Percentiles rank a stretch among this genome's conserved stretches.
phyloP scores from a whole-genome alignment of 2,888 invertebrate species.

The Syritta pipiens region DNA sequence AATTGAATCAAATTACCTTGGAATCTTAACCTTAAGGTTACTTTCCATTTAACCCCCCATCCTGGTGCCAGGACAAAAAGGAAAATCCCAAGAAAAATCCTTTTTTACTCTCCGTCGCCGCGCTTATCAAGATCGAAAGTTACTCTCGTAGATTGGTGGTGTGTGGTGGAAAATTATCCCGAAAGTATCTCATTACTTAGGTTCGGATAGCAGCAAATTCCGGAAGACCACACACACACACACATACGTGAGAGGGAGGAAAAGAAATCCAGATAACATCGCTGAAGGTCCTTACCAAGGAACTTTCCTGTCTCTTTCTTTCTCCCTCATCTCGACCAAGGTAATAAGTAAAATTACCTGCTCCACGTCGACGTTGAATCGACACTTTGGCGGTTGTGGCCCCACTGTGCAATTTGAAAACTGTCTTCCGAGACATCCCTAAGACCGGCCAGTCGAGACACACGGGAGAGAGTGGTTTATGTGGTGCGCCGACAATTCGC shows the following conservation, averaged over 20 bases:
- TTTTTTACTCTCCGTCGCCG: constrained; percentile 28
- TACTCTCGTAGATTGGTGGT: constrained; percentile 63
- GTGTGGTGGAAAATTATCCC: constrained; percentile 69
- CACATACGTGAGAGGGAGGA: too few species aligned
- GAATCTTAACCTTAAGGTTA: constrained; percentile 79
- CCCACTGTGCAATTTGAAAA: constrained; percentile 48
- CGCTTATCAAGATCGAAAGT: constrained; percentile 64
- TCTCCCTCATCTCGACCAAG: background rate
- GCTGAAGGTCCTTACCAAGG: constrained; percentile 12
- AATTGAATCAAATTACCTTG: constrained; percentile 80
- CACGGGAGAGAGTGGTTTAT: too few species aligned
- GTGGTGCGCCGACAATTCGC: constrained; percentile 18
- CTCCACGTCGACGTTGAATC: constrained; percentile 35
- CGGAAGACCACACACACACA: too few species aligned
- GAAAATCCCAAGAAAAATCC: constrained; percentile 28
- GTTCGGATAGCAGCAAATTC: constrained; percentile 48
- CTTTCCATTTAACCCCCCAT: constrained; percentile 74
- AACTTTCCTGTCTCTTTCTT: constrained; percentile 6
- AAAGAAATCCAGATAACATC: constrained; percentile 76
- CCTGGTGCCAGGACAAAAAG: background rate
- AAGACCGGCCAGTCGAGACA: too few species aligned
- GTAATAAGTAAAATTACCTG: constrained; percentile 62
- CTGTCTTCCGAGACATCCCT: constrained; percentile 20
- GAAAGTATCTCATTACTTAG: constrained; percentile 68
- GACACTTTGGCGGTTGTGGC: constrained; percentile 63